Evolutionary conservation across 1,140 invertebrate species (phyloP), one percentile per base, ranked within the genome.

Genomic region (Laodelphax striatellus): DNA sequence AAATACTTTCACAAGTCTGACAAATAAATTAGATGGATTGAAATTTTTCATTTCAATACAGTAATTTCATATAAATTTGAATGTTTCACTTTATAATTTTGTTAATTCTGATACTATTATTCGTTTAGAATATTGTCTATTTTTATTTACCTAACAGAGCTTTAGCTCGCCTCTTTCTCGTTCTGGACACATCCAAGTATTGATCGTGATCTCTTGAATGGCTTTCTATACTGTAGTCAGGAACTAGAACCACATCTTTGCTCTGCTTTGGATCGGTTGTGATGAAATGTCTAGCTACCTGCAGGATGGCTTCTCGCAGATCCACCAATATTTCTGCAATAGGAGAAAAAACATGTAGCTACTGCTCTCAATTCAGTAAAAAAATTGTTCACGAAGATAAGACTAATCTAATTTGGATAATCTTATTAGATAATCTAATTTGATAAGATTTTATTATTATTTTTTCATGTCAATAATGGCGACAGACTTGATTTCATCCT

Each of bases 151-250:
- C 83, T 65, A 97, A 75, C 61, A 97, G 75, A 1, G 97, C 97
- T 76, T 98, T 97, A 9, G 96, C 97, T 65, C 96, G 78, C 69
- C 94, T 80, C 64, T 88, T 86, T 61, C 93, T 83, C 67, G 85
- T 92, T 63, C 87, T 80, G 10, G 90, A 90, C 9, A 91, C 93
- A 77, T 91, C 93, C 11, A 94, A 85, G 75, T 94, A 98, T 72
- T 88, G 89, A 66, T 96, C 90, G 73, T 95, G 87, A 75, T 99
- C 97, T 68, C 85, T 86, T 22, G 87, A 82, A 78, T 98, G 95
- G 70, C 92, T 94, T 69, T 98, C 94, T 81, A 94, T 90, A 54
- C 83, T 87, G 72, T 98, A 99, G 76, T 98, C 94, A 55, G 95
- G 91, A 63, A 89, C 83, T 24, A 97, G 77, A 55, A 80, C 79